Conservation (phyloP, 2,113 vertebrate species). For the Apodemus speciosus region DNA sequence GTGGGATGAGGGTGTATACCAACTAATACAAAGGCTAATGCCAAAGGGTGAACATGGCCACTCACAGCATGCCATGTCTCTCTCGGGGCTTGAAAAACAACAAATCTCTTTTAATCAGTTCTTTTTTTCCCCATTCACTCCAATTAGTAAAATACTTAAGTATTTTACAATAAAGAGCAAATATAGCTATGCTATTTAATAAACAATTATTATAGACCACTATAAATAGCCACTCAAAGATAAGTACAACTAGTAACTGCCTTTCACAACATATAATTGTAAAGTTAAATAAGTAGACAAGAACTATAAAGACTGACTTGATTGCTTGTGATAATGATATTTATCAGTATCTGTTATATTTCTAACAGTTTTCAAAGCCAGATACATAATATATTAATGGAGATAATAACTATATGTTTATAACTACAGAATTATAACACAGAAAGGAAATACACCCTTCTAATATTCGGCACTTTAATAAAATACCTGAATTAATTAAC, state of each 20-base stretch:
- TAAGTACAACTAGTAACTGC: neutral
- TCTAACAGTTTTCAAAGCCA: neutral
- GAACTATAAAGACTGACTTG: neutral
- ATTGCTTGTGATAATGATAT: neutral
- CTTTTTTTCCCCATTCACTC: neutral
- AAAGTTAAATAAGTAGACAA: neutral
- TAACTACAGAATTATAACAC: neutral
- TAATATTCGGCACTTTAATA: neutral
- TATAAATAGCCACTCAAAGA: neutral
- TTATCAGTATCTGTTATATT: neutral
- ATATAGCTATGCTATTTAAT: neutral
- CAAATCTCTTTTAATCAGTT: neutral
- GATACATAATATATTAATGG: neutral
- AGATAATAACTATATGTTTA: neutral
- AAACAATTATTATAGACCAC: neutral
- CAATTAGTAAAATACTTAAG: neutral
- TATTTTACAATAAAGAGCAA: neutral
- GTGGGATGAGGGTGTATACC: neutral
- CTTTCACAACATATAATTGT: neutral
- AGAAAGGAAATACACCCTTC: neutral
- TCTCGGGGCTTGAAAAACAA: neutral
- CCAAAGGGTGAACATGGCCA: neutral
- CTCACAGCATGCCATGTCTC: neutral
- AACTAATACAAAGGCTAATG: neutral
- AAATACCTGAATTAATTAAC: neutral